Evolutionary conservation across 2,888 invertebrate species (phyloP), one percentile per base, ranked within the genome.

Genomic region (Yponomeuta evonymella): DNA sequence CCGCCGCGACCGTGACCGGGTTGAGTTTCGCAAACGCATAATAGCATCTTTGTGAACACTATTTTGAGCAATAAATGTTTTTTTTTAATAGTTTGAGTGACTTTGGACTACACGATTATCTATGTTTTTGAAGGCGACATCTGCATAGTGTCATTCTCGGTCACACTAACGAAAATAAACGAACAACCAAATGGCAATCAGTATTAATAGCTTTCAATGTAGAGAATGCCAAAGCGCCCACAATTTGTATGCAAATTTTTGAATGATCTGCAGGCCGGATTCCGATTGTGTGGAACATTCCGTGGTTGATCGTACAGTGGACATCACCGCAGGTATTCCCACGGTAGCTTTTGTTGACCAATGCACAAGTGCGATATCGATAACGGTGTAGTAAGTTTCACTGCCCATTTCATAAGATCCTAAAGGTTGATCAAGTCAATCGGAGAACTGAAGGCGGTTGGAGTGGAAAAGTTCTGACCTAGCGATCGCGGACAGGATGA

Each of bases 21-120:
- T 43, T 58, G 51, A 58, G 51, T 58, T 58, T 58, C 51, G 51
- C 51, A 58, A 58, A 58, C 15, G 51, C 51, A 58, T 58, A 58
- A 58, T 58, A 58, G 51, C 51, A 15, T 58, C 51, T 58, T 5
- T 12, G 5, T 58, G 51, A 58, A 15, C 51, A 58, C 51, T 4
- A 58, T 58, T 58, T 58, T 58, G 51, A 58, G 51, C 51, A 58
- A 58, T 58, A 15, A 51, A 51, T 12, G 12, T 51, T 58, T 12
- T 15, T 51, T 51, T 58, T 58, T 58, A 58, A 58, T 15, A 58
- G 51, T 4, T 58, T 58, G 51, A 15, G 51, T 58, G 51, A 58
- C 51, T 58, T 58, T 58, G 51, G 15, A 58, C 4, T 15, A 15
- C 2, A 58, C 51, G 12, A 58, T 58, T 58, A 58, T 9, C 12